Percentiles rank a stretch among this genome's conserved stretches.
phyloP scores from a whole-genome alignment of 92 coral and sea anemone species.

The Bergia puertoricense region DNA sequence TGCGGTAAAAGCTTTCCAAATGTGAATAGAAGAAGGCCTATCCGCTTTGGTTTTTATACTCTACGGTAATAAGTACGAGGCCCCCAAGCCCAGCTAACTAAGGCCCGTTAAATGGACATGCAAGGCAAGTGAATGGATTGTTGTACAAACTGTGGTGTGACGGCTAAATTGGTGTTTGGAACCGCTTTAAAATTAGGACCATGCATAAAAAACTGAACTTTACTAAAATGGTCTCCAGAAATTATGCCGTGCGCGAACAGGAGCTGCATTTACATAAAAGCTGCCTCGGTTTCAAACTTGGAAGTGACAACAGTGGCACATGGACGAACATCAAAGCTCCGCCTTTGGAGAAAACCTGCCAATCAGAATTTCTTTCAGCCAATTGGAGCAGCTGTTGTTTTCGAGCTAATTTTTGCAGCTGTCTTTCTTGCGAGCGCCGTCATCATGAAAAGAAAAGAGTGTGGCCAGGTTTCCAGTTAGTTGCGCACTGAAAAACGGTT shows the following conservation, averaged over 20 bases:
- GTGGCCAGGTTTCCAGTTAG: constrained; percentile 61
- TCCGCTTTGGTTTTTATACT: too few relatives aligned
- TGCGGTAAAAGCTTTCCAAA: too few relatives aligned
- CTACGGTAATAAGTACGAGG: too few relatives aligned
- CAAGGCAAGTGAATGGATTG: too few relatives aligned
- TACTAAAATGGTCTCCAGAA: background rate
- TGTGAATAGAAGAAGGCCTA: too few relatives aligned
- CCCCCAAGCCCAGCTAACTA: too few relatives aligned
- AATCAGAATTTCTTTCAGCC: constrained; percentile 58
- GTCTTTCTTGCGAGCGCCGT: constrained; percentile 79
- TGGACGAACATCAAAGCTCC: constrained; percentile 62
- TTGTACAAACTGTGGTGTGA: too few relatives aligned
- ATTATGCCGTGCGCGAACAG: background rate
- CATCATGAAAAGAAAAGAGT: constrained; percentile 80
- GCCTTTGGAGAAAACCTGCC: constrained; percentile 53
- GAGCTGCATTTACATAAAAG: background rate
- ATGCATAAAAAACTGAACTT: too few relatives aligned
- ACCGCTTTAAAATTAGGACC: too few relatives aligned
- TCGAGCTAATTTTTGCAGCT: constrained; percentile 82
- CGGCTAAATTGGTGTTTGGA: too few relatives aligned
- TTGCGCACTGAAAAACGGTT: constrained; percentile 56
- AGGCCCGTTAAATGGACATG: too few relatives aligned
- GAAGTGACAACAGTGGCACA: constrained; percentile 69
- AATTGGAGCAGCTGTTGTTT: constrained; percentile 34
- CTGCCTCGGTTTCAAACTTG: constrained; percentile 51